Percentiles rank a stretch among this genome's conserved stretches.
Conservation (phyloP, 1,140 invertebrate genomes). For the Drosophila simulans region DNA sequence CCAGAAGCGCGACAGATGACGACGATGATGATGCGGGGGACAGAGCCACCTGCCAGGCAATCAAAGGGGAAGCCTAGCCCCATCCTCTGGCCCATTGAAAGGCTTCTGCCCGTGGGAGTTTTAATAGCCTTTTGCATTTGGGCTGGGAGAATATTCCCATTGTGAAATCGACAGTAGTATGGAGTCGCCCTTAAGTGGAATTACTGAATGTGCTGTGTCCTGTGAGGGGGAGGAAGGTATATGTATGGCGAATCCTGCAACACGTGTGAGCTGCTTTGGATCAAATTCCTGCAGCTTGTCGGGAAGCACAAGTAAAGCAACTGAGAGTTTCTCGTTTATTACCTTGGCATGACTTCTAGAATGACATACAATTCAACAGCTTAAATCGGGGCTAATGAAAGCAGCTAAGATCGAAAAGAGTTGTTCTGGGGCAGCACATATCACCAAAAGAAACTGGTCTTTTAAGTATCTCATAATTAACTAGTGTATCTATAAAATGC, state of each 20-base stretch:
- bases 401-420: background rate
- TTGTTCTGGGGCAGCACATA: background rate
- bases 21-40: conserved; percentile 25
- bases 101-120: conserved; percentile 9
- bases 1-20: conserved; percentile 46
- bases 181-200: conserved; percentile 14
- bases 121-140: conserved; percentile 49
- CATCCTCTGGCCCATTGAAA: background rate
- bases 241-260: background rate
- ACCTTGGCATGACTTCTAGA: background rate
- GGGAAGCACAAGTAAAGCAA: too few species aligned
- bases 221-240: background rate
- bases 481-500: too few species aligned
- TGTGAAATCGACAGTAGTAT: conserved; percentile 34
- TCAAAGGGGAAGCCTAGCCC: background rate
- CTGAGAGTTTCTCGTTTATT: background rate
- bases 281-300: background rate
- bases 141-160: conserved; percentile 19
- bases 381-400: background rate
- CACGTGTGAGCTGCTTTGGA: conserved; percentile 19
- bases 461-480: too few species aligned
- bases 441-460: too few species aligned
- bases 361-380: background rate
- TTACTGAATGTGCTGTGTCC: conserved; percentile 11
- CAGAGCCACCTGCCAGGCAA: conserved; percentile 58